phyloP scores from a whole-genome alignment of 2,113 vertebrate genomes.

The Myxocyprinus asiaticus region DNA sequence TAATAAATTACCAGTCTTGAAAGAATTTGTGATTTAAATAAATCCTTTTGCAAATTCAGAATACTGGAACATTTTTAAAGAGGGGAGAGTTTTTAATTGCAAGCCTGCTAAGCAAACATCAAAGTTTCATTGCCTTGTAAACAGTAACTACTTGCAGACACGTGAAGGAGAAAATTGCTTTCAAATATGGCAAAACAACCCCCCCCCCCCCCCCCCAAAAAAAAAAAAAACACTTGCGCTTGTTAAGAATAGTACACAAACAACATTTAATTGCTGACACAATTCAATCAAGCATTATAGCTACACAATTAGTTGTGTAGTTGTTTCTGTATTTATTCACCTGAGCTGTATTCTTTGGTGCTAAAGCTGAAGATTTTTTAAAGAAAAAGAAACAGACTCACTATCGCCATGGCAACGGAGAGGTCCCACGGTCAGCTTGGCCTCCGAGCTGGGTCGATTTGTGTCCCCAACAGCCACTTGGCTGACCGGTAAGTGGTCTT shows the following conservation, averaged over 20 bases:
- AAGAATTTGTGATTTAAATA: too few relatives aligned
- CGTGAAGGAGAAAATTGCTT: too few relatives aligned
- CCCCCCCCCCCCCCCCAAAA: not conserved
- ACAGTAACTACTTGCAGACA: too few relatives aligned
- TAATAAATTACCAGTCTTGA: too few relatives aligned
- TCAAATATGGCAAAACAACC: too few relatives aligned
- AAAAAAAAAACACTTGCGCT: not conserved
- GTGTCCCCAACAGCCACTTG: slow-evolving; percentile 92
- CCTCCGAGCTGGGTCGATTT: slow-evolving; percentile 88
- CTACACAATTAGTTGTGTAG: not conserved
- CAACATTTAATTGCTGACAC: not conserved
- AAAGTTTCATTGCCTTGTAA: too few relatives aligned
- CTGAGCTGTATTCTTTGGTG: not conserved
- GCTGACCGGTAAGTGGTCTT: slow-evolving; percentile 94
- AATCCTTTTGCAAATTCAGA: too few relatives aligned
- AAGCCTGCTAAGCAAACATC: too few relatives aligned
- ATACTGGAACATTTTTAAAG: too few relatives aligned
- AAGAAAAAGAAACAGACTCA: slow-evolving; percentile 73
- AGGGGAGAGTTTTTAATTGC: too few relatives aligned
- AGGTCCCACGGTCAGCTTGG: slow-evolving; percentile 89
- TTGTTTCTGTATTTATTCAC: not conserved
- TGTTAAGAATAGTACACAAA: not conserved
- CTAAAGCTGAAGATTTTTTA: not conserved
- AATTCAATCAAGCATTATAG: not conserved
- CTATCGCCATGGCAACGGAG: slow-evolving; percentile 94